phyloP scores from a whole-genome alignment of 1,140 invertebrate genomes.

The Capitella teleta region DNA sequence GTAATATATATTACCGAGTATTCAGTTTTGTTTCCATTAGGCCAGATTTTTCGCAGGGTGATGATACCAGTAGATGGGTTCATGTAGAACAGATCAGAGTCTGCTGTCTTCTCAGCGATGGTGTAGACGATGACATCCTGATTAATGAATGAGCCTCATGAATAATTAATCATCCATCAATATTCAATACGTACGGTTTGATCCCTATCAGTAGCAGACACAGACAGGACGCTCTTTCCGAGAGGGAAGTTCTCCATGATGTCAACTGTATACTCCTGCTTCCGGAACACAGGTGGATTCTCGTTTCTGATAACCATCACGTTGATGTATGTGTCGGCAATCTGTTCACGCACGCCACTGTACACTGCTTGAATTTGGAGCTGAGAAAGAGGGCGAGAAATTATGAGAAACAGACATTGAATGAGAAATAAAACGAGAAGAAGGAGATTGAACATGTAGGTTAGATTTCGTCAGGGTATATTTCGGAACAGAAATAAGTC shows the following conservation, averaged over 20 bases:
- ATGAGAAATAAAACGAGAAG: too few relatives aligned
- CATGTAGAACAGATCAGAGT: conserved; percentile 17
- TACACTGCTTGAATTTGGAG: conserved; percentile 21
- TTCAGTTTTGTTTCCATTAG: conserved; percentile 3
- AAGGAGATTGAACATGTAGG: too few relatives aligned
- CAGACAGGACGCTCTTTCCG: conserved; percentile 7
- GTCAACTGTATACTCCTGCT: background rate
- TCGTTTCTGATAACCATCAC: conserved; percentile 11
- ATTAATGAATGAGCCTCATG: too few relatives aligned
- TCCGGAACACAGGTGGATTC: conserved; percentile 5
- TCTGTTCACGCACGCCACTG: conserved; percentile 6
- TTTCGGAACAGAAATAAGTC: too few relatives aligned
- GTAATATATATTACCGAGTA: too few relatives aligned
- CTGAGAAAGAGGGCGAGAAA: too few relatives aligned
- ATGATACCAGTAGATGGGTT: conserved; percentile 20
- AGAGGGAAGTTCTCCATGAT: conserved; percentile 9
- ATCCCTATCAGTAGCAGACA: conserved; percentile 7
- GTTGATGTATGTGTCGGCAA: conserved; percentile 1
- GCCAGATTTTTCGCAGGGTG: conserved; percentile 14
- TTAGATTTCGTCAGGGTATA: too few relatives aligned
- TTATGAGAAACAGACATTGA: too few relatives aligned
- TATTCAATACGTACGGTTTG: conserved; percentile 4
- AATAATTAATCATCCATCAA: background rate
- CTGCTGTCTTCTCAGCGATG: background rate
- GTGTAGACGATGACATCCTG: background rate